Evolutionary conservation across 2,888 invertebrate species (phyloP).

Genomic region (Dryocosmus kuriphilus): DNA sequence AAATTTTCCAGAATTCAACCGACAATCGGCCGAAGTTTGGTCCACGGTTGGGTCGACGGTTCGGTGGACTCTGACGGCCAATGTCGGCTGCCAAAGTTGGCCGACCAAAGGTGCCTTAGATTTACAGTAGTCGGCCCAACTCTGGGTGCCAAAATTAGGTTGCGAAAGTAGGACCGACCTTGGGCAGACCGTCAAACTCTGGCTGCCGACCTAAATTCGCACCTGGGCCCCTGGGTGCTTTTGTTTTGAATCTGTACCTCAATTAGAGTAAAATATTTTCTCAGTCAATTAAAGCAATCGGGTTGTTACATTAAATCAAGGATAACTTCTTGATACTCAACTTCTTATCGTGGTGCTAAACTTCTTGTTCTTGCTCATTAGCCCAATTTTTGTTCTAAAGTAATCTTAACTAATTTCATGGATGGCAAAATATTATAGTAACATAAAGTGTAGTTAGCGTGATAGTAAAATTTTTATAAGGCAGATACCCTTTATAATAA

Average conservation of each 20-base stretch:
- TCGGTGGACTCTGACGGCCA: too few species aligned
- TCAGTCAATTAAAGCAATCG: not conserved
- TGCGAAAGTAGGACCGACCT: too few species aligned
- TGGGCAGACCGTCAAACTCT: too few species aligned
- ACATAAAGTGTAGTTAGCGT: not conserved
- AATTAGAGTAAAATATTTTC: not conserved
- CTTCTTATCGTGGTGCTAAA: not conserved
- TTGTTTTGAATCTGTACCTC: not conserved
- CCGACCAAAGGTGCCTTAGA: too few species aligned
- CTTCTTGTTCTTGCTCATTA: constrained; percentile 1
- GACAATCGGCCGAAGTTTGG: too few species aligned
- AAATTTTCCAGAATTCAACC: too few species aligned
- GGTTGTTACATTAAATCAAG: not conserved
- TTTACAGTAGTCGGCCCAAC: too few species aligned
- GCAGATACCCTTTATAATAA: not conserved
- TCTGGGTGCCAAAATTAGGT: too few species aligned
- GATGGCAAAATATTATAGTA: not conserved
- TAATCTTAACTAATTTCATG: not conserved
- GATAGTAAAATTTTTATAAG: not conserved
- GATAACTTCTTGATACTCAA: not conserved
- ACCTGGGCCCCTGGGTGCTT: too few species aligned
- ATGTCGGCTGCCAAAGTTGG: too few species aligned
- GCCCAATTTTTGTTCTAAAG: not conserved
- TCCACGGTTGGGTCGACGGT: too few species aligned
- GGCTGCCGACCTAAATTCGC: too few species aligned